These are phyloP conservation scores for Erebia ligea DNA, from an alignment of 2,888 invertebrate genomes.

Conservation along the genomic window DNA sequence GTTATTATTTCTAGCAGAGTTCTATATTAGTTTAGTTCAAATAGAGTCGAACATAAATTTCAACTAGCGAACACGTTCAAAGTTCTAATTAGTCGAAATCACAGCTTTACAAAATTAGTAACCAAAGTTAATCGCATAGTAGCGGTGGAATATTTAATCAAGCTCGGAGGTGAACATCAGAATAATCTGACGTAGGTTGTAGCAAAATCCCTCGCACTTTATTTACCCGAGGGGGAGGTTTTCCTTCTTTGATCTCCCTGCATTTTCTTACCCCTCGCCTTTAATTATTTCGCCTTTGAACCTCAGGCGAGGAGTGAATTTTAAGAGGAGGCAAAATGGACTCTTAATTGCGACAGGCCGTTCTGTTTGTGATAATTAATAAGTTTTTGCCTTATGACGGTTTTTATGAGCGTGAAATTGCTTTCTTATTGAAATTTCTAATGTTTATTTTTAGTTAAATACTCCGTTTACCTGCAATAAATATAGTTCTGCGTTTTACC, in stretches of 20 bases:
- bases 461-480: too few species aligned
- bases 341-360: slow-evolving; percentile 75
- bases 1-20: neutral
- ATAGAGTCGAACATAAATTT: slow-evolving; percentile 6
- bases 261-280: slow-evolving; percentile 76
- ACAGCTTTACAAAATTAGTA: slow-evolving; percentile 18
- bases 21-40: slow-evolving; percentile 2
- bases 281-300: slow-evolving; percentile 81
- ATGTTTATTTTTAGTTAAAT: slow-evolving; percentile 3
- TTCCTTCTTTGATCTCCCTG: slow-evolving; percentile 73
- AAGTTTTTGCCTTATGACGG: slow-evolving; percentile 50
- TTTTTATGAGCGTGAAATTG: slow-evolving; percentile 16
- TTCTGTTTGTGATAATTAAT: slow-evolving; percentile 79
- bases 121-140: slow-evolving; percentile 29
- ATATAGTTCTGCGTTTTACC: too few species aligned
- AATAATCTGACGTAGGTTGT: slow-evolving; percentile 39
- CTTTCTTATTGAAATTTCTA: slow-evolving; percentile 14
- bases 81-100: slow-evolving; percentile 13
- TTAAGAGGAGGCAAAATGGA: slow-evolving; percentile 79
- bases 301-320: slow-evolving; percentile 74
- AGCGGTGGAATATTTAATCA: slow-evolving; percentile 38
- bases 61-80: slow-evolving; percentile 12
- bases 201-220: slow-evolving; percentile 62
- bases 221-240: slow-evolving; percentile 68
- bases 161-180: slow-evolving; percentile 33